Base-by-base conservation (phyloP, 2,888 invertebrate species). In the Cetonia aurata region DNA sequence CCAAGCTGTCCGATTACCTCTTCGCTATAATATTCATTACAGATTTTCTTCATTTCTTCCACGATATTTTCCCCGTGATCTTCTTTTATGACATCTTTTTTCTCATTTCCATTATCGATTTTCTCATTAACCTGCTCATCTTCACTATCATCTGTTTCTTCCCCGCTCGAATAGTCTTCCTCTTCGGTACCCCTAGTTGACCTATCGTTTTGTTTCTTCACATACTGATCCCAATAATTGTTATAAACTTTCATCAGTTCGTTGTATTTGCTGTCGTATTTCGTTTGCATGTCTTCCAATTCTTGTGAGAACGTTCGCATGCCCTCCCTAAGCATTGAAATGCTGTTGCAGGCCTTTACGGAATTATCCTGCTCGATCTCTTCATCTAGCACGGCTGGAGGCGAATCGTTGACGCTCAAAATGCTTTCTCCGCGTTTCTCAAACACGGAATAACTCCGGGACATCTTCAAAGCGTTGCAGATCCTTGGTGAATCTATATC, bases 171-270 rank as follows among this genome's bases (percentile, higher is more conserved):
- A 41, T 62, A 19, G 46, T 17, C 44, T 44, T 8, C 25, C 12
- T 19, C 17, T 44, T 17, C 2, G 3, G 1, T 0, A 13, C 48
- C 48, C 33, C 19, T 48, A 1, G 1, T 46, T 3, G 19, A 9
- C 10, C 50, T 37, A 17, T 41, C 52, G 9, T 75, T 68, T 33
- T 68, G 71, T 31, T 72, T 56, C 59, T 74, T 75, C 8, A 77
- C 69, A 71, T 80, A 79, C 67, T 76, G 75, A 59, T 78, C 76
- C 66, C 81, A 75, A 8, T 79, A 77, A 12, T 77, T 76, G 59
- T 80, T 79, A 70, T 81, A 83, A 13, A 80, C 78, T 15, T 79
- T 75, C 25, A 83, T 75, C 31, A 82, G 37, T n/a, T 70, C 72
- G 3, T 75, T 72, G 46, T 77, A 77, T 37, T 78, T 72, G 37